Percentiles rank a stretch among this genome's conserved stretches.
phyloP scores from a whole-genome alignment of 1,140 invertebrate species.

The Drosophila oshimai region DNA sequence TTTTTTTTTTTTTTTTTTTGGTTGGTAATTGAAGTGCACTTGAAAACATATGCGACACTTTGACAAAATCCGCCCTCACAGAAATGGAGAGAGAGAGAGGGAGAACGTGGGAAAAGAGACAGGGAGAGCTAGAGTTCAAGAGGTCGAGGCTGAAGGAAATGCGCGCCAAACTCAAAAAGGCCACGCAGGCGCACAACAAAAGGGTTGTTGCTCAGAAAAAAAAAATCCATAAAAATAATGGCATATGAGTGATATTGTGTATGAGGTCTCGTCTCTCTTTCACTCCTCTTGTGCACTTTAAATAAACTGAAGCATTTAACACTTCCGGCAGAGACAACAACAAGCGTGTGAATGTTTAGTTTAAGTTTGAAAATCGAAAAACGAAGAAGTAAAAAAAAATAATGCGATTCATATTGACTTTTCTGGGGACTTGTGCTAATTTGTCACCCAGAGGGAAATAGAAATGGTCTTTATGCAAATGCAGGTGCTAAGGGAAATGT shows the following conservation, averaged over 20 bases:
- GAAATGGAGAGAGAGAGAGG: not conserved
- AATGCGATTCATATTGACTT: conserved; percentile 31
- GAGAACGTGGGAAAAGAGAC: conserved; percentile 26
- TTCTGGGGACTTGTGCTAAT: conserved; percentile 16
- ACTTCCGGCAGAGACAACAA: conserved; percentile 73
- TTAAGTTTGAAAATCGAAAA: conserved; percentile 23
- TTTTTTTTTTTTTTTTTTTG: not conserved
- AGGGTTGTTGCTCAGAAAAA: conserved; percentile 65
- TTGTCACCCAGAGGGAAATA: conserved; percentile 5
- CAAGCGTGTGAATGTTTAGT: conserved; percentile 75
- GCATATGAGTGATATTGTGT: conserved; percentile 74
- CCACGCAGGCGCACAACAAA: conserved; percentile 45
- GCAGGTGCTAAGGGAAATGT: conserved; percentile 8
- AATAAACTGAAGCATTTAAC: conserved; percentile 80
- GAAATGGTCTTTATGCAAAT: conserved; percentile 12
- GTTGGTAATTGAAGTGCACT: conserved; percentile 72
- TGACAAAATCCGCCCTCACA: conserved; percentile 46
- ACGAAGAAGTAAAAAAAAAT: not conserved
- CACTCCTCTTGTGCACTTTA: conserved; percentile 55
- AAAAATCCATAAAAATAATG: conserved; percentile 73
- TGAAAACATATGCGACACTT: conserved; percentile 79
- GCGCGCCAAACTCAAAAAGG: conserved; percentile 66
- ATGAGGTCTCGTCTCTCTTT: conserved; percentile 2
- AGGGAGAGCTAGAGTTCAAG: conserved; percentile 27
- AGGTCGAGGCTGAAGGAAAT: conserved; percentile 49